Percentiles rank a stretch among this genome's conserved stretches.
Conservation (phyloP, 2,797 vertebrate species). For the Prionace glauca region DNA sequence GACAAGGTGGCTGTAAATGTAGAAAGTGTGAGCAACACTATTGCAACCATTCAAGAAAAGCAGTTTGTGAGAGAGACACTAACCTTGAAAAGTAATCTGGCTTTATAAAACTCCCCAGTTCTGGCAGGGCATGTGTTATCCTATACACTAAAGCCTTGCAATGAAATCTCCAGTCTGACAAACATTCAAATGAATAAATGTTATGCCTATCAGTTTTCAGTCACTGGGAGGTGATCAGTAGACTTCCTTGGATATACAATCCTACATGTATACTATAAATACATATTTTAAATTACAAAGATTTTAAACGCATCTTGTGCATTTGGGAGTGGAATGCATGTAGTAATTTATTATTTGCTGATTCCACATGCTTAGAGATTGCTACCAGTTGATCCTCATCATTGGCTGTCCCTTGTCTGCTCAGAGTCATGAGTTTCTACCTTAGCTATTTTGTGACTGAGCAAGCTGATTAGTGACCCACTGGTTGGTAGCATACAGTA, state of each 20-base stretch:
- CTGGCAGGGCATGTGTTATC: background rate
- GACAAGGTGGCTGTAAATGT: background rate
- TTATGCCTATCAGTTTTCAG: background rate
- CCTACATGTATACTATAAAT: background rate
- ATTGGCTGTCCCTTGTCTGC: background rate
- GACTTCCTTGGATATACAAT: background rate
- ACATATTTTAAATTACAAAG: background rate
- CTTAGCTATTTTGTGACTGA: background rate
- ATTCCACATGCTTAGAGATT: background rate
- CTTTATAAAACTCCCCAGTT: background rate
- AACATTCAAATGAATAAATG: constrained; percentile 10
- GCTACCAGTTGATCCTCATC: background rate
- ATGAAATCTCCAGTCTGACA: background rate
- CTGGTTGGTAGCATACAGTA: background rate
- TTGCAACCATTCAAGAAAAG: background rate
- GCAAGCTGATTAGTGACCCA: background rate
- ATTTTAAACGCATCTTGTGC: background rate
- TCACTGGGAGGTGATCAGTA: background rate
- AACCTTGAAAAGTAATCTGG: constrained; percentile 9
- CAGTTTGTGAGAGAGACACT: background rate
- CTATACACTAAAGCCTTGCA: background rate
- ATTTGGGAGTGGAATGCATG: background rate
- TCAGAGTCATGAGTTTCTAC: background rate
- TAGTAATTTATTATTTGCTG: background rate
- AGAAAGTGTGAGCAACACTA: background rate